A percentile compares a stretch with the other conserved stretches of the same genome.
Conservation (phyloP, 1,140 invertebrate species). For the Solen grandis region DNA sequence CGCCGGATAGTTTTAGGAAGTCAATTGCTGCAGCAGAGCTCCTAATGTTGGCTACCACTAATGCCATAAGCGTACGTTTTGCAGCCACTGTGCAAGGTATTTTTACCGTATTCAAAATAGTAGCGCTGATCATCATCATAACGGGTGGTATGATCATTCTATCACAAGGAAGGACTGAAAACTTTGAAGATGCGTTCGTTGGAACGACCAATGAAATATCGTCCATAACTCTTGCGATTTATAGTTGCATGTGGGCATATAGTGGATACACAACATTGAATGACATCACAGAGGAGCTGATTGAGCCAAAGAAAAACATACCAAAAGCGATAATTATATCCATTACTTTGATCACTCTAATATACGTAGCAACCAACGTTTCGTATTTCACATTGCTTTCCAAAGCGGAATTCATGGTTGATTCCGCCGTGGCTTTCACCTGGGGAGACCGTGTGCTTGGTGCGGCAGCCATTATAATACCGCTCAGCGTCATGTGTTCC, state of each 20-base stretch:
- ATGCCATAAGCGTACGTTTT: conserved; percentile 5
- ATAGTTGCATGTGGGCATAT: conserved; percentile 52
- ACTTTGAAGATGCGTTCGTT: conserved; percentile 7
- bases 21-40: conserved; percentile 31
- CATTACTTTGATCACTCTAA: conserved; percentile 21
- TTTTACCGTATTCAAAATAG: conserved; percentile 12
- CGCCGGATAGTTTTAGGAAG: conserved; percentile 40
- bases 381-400: too few species aligned
- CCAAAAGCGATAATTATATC: conserved; percentile 27
- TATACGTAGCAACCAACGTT: conserved; percentile 38
- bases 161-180: not conserved
- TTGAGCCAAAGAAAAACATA: too few species aligned
- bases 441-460: conserved; percentile 34
- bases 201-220: too few species aligned
- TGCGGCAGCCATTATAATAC: too few species aligned
- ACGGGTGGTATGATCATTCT: too few species aligned
- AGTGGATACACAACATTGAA: conserved; percentile 40
- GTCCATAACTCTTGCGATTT: too few species aligned
- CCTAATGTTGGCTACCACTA: too few species aligned
- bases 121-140: too few species aligned
- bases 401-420: conserved; percentile 6
- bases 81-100: conserved; percentile 25
- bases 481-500: too few species aligned
- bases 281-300: too few species aligned
- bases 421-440: conserved; percentile 23